Base-by-base conservation (phyloP, 2,113 vertebrate genomes). In the Glaucidium brasilianum region DNA sequence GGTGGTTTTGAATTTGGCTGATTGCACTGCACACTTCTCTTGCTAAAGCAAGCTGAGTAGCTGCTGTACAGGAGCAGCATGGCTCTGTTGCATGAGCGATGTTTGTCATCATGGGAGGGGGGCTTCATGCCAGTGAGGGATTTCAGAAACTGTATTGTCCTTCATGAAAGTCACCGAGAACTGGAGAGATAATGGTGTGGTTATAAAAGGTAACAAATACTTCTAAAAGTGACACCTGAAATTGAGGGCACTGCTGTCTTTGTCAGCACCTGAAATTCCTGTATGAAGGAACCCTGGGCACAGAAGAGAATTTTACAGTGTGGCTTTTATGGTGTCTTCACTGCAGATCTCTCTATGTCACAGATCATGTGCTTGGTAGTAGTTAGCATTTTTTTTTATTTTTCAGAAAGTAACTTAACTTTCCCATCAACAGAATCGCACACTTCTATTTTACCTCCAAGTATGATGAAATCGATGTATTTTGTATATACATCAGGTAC, bases 401-500 rank as follows among this genome's bases (percentile, higher is more conserved):
- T 58, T 66, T 7, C 17, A 50, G 39, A 56, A 92, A 49, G 6
- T 53, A 49, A 22, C 12, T 55, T 71, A 32, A 5, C 5, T 41
- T 62, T 81, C 23, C 4, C 56, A 19, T 47, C 49, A 67, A 19
- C 15, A 78, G 39, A 90, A 68, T 82, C 27, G 32, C 13, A 27
- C 23, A 10, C n/a, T 62, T 79, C 25, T 47, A 18, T 53, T 82
- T 88, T 34, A 6, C 10, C 21, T n/a, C 6, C 9, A 56, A 1
- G 15, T 35, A 14, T 19, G 34, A 15, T 81, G 49, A 64, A 87
- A 73, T 30, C 1, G 3, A 25, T 64, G 6, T 10, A 49, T 50
- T 58, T 43, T 6, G 0, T 53, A 13, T 6, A 5, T 56, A n/a
- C 0, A 9, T 45, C 50, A 64, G 34, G n/a, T 82, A 22, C 45